Evolutionary conservation across 2,888 invertebrate genomes (phyloP).

Genomic region (Amphipoea oculea): DNA sequence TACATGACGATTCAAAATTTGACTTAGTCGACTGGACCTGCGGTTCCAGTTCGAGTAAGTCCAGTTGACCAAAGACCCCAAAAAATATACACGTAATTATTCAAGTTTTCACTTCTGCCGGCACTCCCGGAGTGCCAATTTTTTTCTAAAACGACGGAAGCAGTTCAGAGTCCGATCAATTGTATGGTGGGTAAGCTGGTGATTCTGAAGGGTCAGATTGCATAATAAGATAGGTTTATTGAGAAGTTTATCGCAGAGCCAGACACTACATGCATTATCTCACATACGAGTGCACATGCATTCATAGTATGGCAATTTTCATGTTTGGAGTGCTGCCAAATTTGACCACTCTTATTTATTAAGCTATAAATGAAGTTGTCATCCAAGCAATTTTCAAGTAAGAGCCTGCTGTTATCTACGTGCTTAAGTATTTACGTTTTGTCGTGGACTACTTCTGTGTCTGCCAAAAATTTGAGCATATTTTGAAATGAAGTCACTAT

Average conservation of each 20-base stretch:
- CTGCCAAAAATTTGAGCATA: slow-evolving; percentile 33
- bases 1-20: too few relatives aligned
- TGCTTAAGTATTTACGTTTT: slow-evolving; percentile 44
- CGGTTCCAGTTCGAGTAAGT: too few relatives aligned
- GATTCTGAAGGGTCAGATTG: not conserved
- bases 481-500: slow-evolving; percentile 4
- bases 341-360: slow-evolving; percentile 64
- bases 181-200: not conserved
- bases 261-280: slow-evolving; percentile 1
- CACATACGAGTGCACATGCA: slow-evolving; percentile 17
- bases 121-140: too few relatives aligned
- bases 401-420: slow-evolving; percentile 49
- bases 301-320: slow-evolving; percentile 39
- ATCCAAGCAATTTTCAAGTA: slow-evolving; percentile 64
- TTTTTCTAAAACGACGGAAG: not conserved
- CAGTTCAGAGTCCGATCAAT: not conserved
- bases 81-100: too few relatives aligned
- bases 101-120: too few relatives aligned
- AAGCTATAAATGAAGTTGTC: slow-evolving; percentile 66
- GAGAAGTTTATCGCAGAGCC: not conserved
- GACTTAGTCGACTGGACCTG: too few relatives aligned
- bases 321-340: slow-evolving; percentile 62
- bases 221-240: not conserved
- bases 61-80: too few relatives aligned
- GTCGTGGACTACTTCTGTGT: slow-evolving; percentile 1